Conservation (phyloP, 2,797 vertebrate species). For the Coilia nasus region DNA sequence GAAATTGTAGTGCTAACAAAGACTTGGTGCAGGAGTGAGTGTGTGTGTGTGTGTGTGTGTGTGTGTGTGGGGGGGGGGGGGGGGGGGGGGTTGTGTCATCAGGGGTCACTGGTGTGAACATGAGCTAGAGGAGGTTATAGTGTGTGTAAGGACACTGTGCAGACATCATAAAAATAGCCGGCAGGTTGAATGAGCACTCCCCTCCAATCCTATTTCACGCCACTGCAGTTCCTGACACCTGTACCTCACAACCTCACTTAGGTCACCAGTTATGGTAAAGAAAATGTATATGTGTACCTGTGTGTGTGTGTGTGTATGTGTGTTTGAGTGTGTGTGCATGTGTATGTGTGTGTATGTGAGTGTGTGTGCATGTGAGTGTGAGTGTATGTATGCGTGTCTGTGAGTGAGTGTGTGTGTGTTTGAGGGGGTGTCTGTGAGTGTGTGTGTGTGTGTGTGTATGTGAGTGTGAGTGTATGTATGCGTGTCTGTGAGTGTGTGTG, state of each 20-base stretch:
- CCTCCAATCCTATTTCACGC: background rate
- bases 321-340: background rate
- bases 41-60: no score
- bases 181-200: background rate
- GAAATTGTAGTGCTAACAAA: no score
- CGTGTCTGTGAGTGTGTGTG: constrained; percentile 3
- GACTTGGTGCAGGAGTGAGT: no score
- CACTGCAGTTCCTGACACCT: background rate
- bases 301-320: constrained; percentile 1
- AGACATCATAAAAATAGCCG: background rate
- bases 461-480: constrained; percentile 49
- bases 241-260: background rate
- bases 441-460: constrained; percentile 43
- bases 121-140: background rate
- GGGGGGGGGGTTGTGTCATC: background rate
- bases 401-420: constrained; percentile 23
- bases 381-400: constrained; percentile 32
- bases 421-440: constrained; percentile 35
- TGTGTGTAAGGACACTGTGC: background rate
- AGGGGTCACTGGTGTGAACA: background rate
- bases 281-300: background rate
- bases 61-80: background rate
- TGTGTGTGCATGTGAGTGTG: background rate
- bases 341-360: constrained; percentile 21
- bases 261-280: background rate